phyloP scores from a whole-genome alignment of 2,797 vertebrate genomes.

The Coregonus suidteri region DNA sequence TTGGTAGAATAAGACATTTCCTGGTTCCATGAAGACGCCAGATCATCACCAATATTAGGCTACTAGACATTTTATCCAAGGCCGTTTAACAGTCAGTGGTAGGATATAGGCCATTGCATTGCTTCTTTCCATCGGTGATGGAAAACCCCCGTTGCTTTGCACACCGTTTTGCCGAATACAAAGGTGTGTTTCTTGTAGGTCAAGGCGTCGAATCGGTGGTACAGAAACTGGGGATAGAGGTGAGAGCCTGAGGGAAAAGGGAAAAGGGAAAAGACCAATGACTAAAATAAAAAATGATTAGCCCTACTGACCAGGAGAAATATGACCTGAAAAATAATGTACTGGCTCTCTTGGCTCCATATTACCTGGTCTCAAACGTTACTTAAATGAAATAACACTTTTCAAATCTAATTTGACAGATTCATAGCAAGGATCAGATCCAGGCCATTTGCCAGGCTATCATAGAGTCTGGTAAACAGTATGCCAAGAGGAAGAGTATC shows the following conservation, averaged over 20 bases:
- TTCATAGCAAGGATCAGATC: conserved; percentile 85
- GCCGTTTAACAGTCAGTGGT: neutral
- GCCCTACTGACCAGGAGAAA: neutral
- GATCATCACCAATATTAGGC: neutral
- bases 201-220: conserved; percentile 72
- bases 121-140: conserved; percentile 64
- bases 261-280: too few species aligned
- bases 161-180: conserved; percentile 86
- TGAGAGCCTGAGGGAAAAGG: conserved; percentile 58
- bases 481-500: conserved; percentile 84
- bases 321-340: too few species aligned
- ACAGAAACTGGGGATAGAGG: conserved; percentile 86
- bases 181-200: conserved; percentile 75
- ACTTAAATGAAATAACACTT: neutral
- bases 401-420: conserved; percentile 64
- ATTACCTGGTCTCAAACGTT: too few species aligned
- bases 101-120: neutral
- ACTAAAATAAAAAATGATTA: neutral
- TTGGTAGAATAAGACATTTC: neutral
- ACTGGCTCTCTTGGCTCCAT: too few species aligned
- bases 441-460: conserved; percentile 87
- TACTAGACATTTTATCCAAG: neutral
- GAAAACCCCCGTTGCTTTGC: conserved; percentile 85
- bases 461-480: conserved; percentile 86
- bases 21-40: neutral